Evolutionary conservation across 2,113 vertebrate species (phyloP).

Genomic region (Rana temporaria): DNA sequence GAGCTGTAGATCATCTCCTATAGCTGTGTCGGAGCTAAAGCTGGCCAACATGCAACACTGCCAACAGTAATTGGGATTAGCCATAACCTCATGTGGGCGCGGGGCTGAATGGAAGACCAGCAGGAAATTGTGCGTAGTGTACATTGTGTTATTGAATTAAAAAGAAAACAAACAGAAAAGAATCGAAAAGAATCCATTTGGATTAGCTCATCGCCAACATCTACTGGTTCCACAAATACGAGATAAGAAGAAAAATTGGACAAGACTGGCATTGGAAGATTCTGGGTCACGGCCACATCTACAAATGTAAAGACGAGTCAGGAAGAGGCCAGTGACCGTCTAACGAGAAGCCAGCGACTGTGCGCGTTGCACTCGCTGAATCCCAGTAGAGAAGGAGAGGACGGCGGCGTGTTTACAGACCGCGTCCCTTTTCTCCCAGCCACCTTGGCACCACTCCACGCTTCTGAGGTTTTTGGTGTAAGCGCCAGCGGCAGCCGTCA

Average conservation of each 20-base stretch:
- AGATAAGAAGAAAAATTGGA: slow-evolving; percentile 5
- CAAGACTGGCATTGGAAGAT: neutral
- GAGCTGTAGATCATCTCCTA: no score
- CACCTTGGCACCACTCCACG: slow-evolving; percentile 35
- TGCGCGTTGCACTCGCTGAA: neutral
- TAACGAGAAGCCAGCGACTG: neutral
- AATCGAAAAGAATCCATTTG: no score
- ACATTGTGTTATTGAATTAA: no score
- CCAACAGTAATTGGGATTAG: no score
- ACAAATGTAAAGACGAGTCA: slow-evolving; percentile 20
- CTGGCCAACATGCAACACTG: no score
- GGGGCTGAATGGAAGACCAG: no score
- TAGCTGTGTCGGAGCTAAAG: no score
- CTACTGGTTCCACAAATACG: no score
- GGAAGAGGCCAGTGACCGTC: slow-evolving; percentile 6
- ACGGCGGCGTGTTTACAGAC: slow-evolving; percentile 10
- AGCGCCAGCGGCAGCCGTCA: slow-evolving; percentile 42
- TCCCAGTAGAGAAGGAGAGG: neutral
- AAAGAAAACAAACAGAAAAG: no score
- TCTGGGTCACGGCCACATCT: slow-evolving; percentile 2
- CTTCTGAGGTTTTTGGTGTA: slow-evolving; percentile 49
- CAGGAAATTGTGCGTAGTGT: no score
- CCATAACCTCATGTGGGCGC: no score
- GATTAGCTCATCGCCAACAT: no score
- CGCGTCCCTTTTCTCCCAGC: slow-evolving; percentile 11